Evolutionary conservation across 2,888 invertebrate species (phyloP), one percentile per base, ranked within the genome.

Genomic region (Scaptomyza flava): DNA sequence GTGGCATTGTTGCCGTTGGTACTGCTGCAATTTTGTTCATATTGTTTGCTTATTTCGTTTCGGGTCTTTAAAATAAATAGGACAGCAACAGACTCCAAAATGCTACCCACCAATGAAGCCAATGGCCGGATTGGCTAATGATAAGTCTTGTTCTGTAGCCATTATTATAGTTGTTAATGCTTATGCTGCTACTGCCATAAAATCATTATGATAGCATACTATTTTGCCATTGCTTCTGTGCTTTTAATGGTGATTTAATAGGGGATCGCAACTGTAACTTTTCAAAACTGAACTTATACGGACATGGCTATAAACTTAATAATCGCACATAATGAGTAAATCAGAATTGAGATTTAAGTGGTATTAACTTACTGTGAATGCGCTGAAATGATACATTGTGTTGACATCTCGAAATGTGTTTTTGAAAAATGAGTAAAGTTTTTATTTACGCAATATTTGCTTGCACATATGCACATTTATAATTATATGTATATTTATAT

Each of bases 41-140:
- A 85, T 78, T 87, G 85, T 84, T 84, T 72, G 85, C 72, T 78
- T 76, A 81, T 74, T 84, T 78, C 65, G 81, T 60, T 69, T 68
- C 58, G 58, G 57, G 47, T 72, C 85, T 68, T 68, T 66, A 72
- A 84, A 70, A 84, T 81, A 82, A 73, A 66, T 72, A 30, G 34
- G 33, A 51, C 53, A 68, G 34, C 43, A 61, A 56, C 23, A n/a
- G 33, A 61, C 58, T 36, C 52, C 72, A 54, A 59, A 42, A 42
- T 45, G 42, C 68, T 56, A 47, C 52, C 71, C 72, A 66, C 64
- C 78, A 83, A 83, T 86, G 87, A 83, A 46, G 65, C 74, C 74
- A 77, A 69, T 70, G 74, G 67, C 50, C 68, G 61, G 67, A 69
- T 74, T 73, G 64, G 70, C 87, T 87, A 87, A 83, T 87, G 84